Evolutionary conservation across 1,140 invertebrate species (phyloP), one percentile per base, ranked within the genome.

Genomic region (Diabrotica undecimpunctata): DNA sequence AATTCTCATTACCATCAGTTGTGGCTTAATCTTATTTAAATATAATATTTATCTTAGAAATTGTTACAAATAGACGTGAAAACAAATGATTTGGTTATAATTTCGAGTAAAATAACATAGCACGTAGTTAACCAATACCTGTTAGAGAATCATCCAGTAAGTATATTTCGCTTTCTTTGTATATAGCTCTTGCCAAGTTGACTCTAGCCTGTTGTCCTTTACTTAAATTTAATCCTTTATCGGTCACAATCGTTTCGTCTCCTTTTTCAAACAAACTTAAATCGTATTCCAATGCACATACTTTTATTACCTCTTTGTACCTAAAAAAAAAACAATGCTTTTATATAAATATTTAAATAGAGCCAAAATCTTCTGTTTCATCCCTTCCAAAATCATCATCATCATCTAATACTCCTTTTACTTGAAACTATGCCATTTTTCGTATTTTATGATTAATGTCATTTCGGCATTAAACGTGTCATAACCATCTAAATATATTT

Each of bases 171-270:
- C 88, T 86, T 77, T 89, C 84, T 61, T 86, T 84, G 78, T 95
- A 95, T 6, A 95, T 82, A 11, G 92, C 87, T 61, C 93, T 85
- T 0, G 93, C 93, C 35, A 96, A 79, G 74, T 92, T 95, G 5
- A 97, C 90, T 72, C 95, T 85, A 0, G 94, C 94, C 72, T 92
- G 89, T 79, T 98, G 95, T 54, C 96, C 92, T 41, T 91, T 92
- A 70, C 89, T 92, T 5, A 93, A 78, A 41, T 86, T 87, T 6
- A 87, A 83, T 60, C 93, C 93, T 78, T 87, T 83, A 73, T 96
- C 92, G 46, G 90, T 91, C 5, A 95, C 88, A n/a, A 92, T 78
- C 0, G 92, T 94, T 70, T 85, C 81, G 72, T 94, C 93, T 36
- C 90, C 87, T 66, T 85, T 80, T 36, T 84, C 83, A 67, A 88